A percentile compares a stretch with the other conserved stretches of the same genome.
These are phyloP conservation scores for Sorex fumeus DNA, from an alignment of 2,113 vertebrate species.

Conservation along the genomic window DNA sequence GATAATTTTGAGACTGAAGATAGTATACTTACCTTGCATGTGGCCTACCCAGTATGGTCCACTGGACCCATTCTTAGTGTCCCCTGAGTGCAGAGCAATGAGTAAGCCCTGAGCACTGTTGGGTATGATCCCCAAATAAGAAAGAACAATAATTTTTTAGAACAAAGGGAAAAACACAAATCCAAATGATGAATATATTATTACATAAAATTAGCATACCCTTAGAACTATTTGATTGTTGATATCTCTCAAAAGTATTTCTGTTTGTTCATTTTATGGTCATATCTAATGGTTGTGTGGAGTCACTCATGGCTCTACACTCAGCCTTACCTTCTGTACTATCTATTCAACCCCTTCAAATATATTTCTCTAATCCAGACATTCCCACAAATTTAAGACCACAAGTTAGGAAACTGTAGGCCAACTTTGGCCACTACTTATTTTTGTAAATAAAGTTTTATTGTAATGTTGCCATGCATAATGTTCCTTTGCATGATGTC, in stretches of 20 bases:
- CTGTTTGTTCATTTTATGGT: too few species aligned
- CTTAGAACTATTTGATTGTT: background rate
- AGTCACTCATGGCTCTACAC: background rate
- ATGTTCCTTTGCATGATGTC: background rate
- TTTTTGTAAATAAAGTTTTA: background rate
- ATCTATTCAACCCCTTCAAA: background rate
- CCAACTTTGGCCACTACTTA: background rate
- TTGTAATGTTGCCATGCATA: background rate
- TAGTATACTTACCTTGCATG: too few species aligned
- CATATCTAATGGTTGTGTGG: too few species aligned
- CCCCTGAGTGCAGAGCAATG: too few species aligned
- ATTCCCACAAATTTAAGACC: background rate
- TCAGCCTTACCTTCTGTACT: too few species aligned
- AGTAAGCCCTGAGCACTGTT: background rate
- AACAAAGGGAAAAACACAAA: background rate
- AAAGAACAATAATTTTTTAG: background rate
- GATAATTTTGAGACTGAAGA: background rate
- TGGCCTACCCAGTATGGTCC: too few species aligned
- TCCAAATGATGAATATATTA: background rate
- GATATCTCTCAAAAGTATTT: background rate
- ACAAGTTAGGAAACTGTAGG: background rate
- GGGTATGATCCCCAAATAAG: too few species aligned
- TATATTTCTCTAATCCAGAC: background rate
- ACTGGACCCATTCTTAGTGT: too few species aligned
- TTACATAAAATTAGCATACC: background rate